These are phyloP conservation scores for Pterostichus niger DNA, from an alignment of 2,888 invertebrate species.

Conservation along the genomic window DNA sequence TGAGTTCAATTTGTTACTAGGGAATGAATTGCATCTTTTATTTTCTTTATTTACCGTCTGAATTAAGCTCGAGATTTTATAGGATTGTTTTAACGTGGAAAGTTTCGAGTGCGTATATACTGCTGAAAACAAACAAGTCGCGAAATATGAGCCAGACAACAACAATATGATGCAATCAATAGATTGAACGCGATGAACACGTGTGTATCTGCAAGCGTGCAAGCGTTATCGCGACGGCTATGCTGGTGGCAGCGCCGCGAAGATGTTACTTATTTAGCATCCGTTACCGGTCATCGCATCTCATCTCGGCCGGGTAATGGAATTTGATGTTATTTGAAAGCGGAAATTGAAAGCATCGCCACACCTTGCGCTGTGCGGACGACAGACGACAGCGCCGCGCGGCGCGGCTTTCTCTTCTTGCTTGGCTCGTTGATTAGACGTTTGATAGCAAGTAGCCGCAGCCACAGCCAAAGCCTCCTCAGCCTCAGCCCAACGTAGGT, in stretches of 20 bases:
- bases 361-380: conserved; percentile 46
- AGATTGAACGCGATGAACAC: conserved; percentile 15
- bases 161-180: conserved; percentile 51
- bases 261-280: conserved; percentile 58
- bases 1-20: no score
- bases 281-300: conserved; percentile 66
- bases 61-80: no score
- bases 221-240: background rate
- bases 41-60: no score
- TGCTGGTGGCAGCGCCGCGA: background rate
- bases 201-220: background rate
- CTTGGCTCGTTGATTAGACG: conserved; percentile 66
- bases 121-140: background rate
- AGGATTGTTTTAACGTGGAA: no score
- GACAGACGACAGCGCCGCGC: conserved; percentile 26
- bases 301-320: conserved; percentile 70
- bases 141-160: background rate
- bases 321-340: conserved; percentile 73
- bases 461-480: conserved; percentile 3
- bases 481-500: conserved; percentile 5
- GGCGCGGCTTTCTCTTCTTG: conserved; percentile 64
- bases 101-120: no score
- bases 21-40: no score
- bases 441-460: conserved; percentile 56
- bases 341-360: conserved; percentile 74